phyloP scores from a whole-genome alignment of 2,113 vertebrate genomes.

The Bufo gargarizans region DNA sequence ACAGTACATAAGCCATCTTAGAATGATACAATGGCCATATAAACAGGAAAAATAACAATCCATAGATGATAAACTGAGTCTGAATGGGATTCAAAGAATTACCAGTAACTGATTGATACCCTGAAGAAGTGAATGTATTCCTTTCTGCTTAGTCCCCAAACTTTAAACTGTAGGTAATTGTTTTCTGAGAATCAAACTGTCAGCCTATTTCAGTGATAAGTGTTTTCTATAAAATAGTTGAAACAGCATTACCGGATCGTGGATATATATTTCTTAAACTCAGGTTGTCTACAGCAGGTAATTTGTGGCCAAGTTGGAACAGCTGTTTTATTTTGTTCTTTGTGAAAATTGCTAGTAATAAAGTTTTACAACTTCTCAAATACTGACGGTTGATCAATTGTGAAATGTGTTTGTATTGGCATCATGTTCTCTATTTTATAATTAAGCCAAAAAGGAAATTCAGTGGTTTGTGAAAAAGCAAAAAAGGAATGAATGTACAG shows the following conservation, averaged over 20 bases:
- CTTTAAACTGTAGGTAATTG: constrained; percentile 35
- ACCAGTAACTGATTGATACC: constrained; percentile 37
- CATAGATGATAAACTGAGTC: background rate
- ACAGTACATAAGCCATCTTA: background rate
- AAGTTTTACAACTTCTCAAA: constrained; percentile 32
- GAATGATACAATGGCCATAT: background rate
- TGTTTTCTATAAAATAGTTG: constrained; percentile 44
- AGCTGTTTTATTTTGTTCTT: constrained; percentile 39
- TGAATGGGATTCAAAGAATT: background rate
- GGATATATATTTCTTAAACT: constrained; percentile 36
- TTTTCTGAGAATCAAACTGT: constrained; percentile 51
- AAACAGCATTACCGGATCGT: constrained; percentile 34
- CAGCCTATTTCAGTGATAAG: constrained; percentile 43
- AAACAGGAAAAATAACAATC: background rate
- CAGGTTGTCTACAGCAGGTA: constrained; percentile 31
- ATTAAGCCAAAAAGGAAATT: background rate
- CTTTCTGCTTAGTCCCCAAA: background rate
- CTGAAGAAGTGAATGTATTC: constrained; percentile 21
- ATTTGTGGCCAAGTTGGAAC: constrained; percentile 37
- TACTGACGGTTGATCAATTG: constrained; percentile 9
- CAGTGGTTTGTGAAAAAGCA: background rate
- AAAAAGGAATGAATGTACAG: background rate
- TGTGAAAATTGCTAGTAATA: constrained; percentile 31
- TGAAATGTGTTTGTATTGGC: constrained; percentile 18
- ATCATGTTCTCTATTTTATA: background rate